Percentiles rank a stretch among this genome's conserved stretches.
These are phyloP conservation scores for Stichodactyla mertensii DNA, from an alignment of 64 coral and sea anemone species.

Conservation along the genomic window DNA sequence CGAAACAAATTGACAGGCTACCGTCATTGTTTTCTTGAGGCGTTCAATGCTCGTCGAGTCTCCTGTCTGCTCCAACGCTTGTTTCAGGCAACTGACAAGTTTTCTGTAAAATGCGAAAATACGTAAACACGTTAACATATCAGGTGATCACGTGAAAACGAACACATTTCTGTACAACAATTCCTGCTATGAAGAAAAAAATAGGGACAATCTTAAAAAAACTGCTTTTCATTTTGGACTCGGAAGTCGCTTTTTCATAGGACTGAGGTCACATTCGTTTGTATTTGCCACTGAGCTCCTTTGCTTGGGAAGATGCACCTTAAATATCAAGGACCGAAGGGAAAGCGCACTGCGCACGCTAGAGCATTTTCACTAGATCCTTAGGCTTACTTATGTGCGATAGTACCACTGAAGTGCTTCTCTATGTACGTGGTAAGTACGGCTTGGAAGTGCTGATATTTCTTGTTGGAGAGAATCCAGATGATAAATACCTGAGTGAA, in stretches of 20 bases:
- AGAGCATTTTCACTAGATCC: background rate
- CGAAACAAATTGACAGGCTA: background rate
- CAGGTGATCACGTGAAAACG: no score
- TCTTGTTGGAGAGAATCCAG: slow-evolving; percentile 77
- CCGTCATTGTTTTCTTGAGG: slow-evolving; percentile 70
- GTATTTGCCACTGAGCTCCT: no score
- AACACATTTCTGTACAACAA: no score
- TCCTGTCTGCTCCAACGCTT: slow-evolving; percentile 42
- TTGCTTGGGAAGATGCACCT: no score
- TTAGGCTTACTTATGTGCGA: slow-evolving; percentile 78
- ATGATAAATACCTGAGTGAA: slow-evolving; percentile 85
- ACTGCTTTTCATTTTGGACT: no score
- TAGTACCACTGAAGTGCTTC: slow-evolving; percentile 92
- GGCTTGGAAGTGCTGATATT: slow-evolving; percentile 97
- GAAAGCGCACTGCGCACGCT: background rate
- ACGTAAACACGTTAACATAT: no score
- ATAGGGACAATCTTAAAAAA: no score
- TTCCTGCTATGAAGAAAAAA: no score
- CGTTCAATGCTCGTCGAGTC: slow-evolving; percentile 68
- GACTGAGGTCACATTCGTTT: no score
- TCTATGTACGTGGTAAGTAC: slow-evolving; percentile 93
- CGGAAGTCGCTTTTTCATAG: no score
- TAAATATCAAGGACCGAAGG: no score
- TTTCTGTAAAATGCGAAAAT: slow-evolving; percentile 29
- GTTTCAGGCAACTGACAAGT: slow-evolving; percentile 66